Conservation (phyloP, 2,113 vertebrate species). For the Chunga burmeisteri region DNA sequence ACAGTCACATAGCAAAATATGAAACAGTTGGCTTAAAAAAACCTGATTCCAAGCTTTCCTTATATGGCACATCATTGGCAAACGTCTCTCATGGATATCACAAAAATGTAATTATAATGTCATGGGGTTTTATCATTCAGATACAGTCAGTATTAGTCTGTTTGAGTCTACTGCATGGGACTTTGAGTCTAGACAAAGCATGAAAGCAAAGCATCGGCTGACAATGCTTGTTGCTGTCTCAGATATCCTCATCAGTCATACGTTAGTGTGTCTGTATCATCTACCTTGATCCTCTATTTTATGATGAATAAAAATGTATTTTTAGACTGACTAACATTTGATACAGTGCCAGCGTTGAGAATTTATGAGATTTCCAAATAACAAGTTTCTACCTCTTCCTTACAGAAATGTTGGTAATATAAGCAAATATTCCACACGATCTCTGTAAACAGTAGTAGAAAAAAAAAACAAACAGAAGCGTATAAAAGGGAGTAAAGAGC, state of each 20-base stretch:
- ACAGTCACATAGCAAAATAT: slow-evolving; percentile 6
- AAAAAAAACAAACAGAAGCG: background rate
- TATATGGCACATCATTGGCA: background rate
- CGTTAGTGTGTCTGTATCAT: background rate
- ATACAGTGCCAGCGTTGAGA: background rate
- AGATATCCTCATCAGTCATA: slow-evolving; percentile 34
- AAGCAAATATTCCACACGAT: background rate
- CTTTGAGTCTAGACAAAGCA: slow-evolving; percentile 48
- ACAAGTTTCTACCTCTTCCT: background rate
- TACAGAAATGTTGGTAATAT: background rate
- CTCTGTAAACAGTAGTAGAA: background rate
- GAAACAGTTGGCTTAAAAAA: background rate
- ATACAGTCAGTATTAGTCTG: slow-evolving; percentile 1
- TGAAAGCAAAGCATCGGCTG: slow-evolving; percentile 1
- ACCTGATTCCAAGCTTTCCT: background rate
- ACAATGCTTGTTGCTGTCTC: slow-evolving; percentile 42
- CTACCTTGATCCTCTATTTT: slow-evolving; percentile 10
- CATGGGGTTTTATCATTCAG: slow-evolving; percentile 43
- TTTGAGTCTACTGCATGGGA: slow-evolving; percentile 11
- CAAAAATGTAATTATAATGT: slow-evolving; percentile 42
- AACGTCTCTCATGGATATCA: background rate
- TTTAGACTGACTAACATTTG: background rate
- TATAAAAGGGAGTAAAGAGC: background rate
- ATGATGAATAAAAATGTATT: slow-evolving; percentile 14
- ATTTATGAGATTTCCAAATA: background rate